Base-by-base conservation (phyloP, 2,888 invertebrate species). In the Mantis religiosa region DNA sequence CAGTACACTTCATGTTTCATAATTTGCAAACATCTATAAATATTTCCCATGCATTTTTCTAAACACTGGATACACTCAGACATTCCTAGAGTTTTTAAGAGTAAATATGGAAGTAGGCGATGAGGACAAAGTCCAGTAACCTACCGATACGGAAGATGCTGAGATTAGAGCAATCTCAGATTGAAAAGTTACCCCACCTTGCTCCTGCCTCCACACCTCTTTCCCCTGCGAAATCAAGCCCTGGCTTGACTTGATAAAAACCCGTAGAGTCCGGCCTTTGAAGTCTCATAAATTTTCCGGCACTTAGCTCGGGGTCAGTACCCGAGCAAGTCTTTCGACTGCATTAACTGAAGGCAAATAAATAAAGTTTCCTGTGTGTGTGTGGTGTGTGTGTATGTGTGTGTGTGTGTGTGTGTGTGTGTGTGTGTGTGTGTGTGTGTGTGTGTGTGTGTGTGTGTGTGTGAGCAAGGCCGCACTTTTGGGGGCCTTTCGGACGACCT, bases 251-350 rank as follows among this genome's bases (percentile, higher is more conserved):
- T 71, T 71, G 54, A 71, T 71, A 71, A 71, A 71, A 71, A 71
- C 54, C 54, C 54, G 54, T 71, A 71, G 54, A 71, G 54, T 71
- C 54, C 54, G 54, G 54, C 54, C 15, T 71, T 71, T 71, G 54
- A 71, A 71, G 54, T 20, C 85, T 47, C 85, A 85, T 85, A 87
- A 87, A 87, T 87, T 28, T 82, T 30, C 81, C 83, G n/a, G 15
- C 83, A 89, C 85, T 88, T 89, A 83, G 85, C 82, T 82, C 82
- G 34, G 84, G 84, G 81, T 81, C 85, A 88, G 71, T 83, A 87
- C n/a, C 84, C 87, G 54, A 83, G 84, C 54, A 71, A 71, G 54
- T 71, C 54, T 25, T 71, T 71, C 54, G 54, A 71, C 54, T 71
- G 54, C 54, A 71, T 71, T 71, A 71, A 71, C 54, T 71, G 54